These are phyloP conservation scores for Streptopelia turtur DNA, from an alignment of 2,797 vertebrate genomes.

Conservation along the genomic window DNA sequence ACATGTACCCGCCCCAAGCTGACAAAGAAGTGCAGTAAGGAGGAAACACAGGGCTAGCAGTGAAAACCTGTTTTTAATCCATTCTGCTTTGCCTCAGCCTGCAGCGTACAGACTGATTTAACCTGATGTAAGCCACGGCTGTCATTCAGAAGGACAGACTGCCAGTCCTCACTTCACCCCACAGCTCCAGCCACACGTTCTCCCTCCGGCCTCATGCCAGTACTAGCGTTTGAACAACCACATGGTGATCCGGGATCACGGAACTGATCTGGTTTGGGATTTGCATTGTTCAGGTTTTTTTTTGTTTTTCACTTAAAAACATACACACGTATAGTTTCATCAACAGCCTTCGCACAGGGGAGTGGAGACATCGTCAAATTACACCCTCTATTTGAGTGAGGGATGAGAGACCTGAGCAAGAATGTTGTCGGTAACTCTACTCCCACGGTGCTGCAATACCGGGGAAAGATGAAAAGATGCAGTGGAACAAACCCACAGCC, in stretches of 20 bases:
- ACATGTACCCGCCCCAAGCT: not conserved
- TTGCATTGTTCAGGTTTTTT: not conserved
- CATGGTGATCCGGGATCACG: not conserved
- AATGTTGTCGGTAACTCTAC: constrained; percentile 64
- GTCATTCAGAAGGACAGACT: constrained; percentile 62
- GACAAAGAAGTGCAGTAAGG: not conserved
- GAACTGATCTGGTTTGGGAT: not conserved
- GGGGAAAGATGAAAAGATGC: constrained; percentile 63
- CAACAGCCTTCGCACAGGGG: constrained; percentile 39
- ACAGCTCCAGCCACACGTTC: not conserved
- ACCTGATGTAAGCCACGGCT: constrained; percentile 51
- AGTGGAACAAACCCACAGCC: not conserved
- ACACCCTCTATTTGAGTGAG: constrained; percentile 69
- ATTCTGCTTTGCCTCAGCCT: constrained; percentile 20
- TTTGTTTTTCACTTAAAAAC: constrained; percentile 22
- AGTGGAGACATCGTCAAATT: constrained; percentile 66
- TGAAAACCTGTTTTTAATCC: constrained; percentile 50
- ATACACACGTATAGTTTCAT: not conserved
- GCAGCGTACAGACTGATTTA: not conserved
- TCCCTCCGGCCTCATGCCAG: not conserved
- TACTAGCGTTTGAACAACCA: not conserved
- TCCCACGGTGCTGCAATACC: not conserved
- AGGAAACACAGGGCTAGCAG: constrained; percentile 19
- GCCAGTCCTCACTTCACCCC: constrained; percentile 51
- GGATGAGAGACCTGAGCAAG: constrained; percentile 67